Conservation (phyloP, 2,113 vertebrate species). For the Carassius gibelio region DNA sequence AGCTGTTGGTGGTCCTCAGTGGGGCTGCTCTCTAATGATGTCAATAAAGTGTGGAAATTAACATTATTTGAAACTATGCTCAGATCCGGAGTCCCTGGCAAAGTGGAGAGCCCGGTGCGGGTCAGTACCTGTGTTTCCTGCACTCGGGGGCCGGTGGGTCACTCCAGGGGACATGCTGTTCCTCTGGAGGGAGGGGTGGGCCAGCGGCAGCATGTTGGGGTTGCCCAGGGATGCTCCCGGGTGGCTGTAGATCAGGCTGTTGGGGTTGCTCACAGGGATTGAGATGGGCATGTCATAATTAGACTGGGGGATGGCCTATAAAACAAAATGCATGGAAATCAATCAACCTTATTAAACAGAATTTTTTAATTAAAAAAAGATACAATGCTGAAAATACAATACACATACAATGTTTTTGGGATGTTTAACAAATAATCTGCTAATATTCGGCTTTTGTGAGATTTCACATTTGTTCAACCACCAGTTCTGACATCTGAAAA, state of each 20-base stretch:
- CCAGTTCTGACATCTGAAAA: background rate
- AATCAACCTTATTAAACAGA: background rate
- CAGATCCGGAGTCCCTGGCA: background rate
- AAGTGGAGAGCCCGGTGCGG: constrained; percentile 14
- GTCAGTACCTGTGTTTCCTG: constrained; percentile 85
- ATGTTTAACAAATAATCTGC: background rate
- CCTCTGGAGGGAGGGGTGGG: constrained; percentile 90
- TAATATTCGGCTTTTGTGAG: background rate
- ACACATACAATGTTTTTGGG: no score
- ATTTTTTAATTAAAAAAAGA: no score
- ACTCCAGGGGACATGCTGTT: constrained; percentile 92
- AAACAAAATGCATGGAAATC: background rate
- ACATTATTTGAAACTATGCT: background rate
- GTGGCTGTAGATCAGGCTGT: constrained; percentile 90
- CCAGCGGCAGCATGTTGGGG: constrained; percentile 88
- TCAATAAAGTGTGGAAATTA: background rate
- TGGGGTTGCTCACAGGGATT: constrained; percentile 84
- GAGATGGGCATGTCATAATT: constrained; percentile 94
- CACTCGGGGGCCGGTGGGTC: constrained; percentile 86
- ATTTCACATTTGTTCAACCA: background rate
- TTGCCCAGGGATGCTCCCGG: constrained; percentile 84
- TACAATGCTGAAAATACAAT: no score
- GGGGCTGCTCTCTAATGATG: constrained; percentile 22
- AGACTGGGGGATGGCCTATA: constrained; percentile 90
- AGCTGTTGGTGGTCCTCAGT: constrained; percentile 11